These are phyloP conservation scores for Mythimna albipuncta DNA, from an alignment of 2,888 invertebrate genomes.

Conservation along the genomic window DNA sequence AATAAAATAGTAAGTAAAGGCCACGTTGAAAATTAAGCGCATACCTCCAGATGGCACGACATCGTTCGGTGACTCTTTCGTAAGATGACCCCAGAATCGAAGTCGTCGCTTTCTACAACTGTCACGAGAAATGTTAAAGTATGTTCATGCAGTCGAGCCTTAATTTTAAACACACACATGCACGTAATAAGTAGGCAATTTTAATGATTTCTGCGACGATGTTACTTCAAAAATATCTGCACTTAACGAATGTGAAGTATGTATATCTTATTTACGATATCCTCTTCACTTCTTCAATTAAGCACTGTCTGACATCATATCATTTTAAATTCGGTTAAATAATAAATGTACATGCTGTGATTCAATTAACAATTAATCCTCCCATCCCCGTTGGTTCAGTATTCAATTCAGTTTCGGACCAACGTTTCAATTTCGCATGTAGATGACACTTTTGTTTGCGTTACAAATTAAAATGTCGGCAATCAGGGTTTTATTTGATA, in stretches of 20 bases:
- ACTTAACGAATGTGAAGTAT: background rate
- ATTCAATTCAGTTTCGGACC: constrained; percentile 80
- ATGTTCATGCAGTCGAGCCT: constrained; percentile 65
- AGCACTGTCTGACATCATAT: constrained; percentile 71
- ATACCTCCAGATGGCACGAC: constrained; percentile 72
- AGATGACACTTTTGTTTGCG: constrained; percentile 81
- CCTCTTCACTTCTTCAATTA: constrained; percentile 72
- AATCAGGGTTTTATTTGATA: constrained; percentile 77
- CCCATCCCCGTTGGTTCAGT: constrained; percentile 75
- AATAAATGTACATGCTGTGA: constrained; percentile 81
- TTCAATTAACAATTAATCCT: constrained; percentile 87
- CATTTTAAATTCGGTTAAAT: constrained; percentile 79
- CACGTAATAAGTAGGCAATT: constrained; percentile 36
- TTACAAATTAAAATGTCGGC: constrained; percentile 79
- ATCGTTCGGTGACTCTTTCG: constrained; percentile 78
- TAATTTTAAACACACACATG: constrained; percentile 59
- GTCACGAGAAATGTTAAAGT: constrained; percentile 78
- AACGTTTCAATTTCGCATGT: constrained; percentile 82
- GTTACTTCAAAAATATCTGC: constrained; percentile 36
- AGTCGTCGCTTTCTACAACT: constrained; percentile 83
- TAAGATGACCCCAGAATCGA: constrained; percentile 82
- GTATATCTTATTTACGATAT: constrained; percentile 63
- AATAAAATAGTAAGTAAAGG: constrained; percentile 56
- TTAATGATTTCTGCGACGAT: constrained; percentile 23
- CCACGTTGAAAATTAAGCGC: constrained; percentile 66